A percentile compares a stretch with the other conserved stretches of the same genome.
These are phyloP conservation scores for Caloenas nicobarica DNA, from an alignment of 2,113 vertebrate genomes.

Conservation along the genomic window DNA sequence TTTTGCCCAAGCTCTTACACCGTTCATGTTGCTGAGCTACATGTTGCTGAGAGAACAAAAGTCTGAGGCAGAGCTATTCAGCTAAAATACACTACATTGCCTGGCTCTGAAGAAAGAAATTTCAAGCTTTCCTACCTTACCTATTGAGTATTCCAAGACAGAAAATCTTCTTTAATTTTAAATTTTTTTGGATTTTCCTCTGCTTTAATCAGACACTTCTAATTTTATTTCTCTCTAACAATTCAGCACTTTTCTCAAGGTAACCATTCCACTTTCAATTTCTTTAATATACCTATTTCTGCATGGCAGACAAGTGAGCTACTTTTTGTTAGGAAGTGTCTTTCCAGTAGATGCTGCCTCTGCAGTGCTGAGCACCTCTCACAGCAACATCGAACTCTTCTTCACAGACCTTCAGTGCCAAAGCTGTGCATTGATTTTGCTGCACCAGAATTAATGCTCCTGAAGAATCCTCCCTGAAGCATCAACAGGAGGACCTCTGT, in stretches of 20 bases:
- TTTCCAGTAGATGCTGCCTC: background rate
- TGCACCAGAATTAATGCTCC: background rate
- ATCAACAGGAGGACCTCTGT: background rate
- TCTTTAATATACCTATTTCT: background rate
- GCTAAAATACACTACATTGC: background rate
- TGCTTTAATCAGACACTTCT: background rate
- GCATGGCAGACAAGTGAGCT: background rate
- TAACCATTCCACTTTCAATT: background rate
- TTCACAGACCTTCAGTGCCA: background rate
- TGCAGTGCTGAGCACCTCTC: background rate
- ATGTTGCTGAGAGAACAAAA: background rate
- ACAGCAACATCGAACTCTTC: background rate
- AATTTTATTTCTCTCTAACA: background rate
- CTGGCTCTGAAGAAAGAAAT: background rate
- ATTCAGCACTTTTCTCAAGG: background rate
- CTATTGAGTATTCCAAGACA: background rate
- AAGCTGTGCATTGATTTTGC: background rate
- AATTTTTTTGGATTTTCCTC: background rate
- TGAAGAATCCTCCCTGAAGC: background rate
- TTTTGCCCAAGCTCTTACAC: background rate
- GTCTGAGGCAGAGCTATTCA: conserved; percentile 35
- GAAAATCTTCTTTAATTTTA: background rate
- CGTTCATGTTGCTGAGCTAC: background rate
- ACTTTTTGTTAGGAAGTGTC: background rate
- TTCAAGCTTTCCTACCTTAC: background rate